Evolutionary conservation across 2,797 vertebrate genomes (phyloP).

Genomic region (Periophthalmus magnuspinnatus): DNA sequence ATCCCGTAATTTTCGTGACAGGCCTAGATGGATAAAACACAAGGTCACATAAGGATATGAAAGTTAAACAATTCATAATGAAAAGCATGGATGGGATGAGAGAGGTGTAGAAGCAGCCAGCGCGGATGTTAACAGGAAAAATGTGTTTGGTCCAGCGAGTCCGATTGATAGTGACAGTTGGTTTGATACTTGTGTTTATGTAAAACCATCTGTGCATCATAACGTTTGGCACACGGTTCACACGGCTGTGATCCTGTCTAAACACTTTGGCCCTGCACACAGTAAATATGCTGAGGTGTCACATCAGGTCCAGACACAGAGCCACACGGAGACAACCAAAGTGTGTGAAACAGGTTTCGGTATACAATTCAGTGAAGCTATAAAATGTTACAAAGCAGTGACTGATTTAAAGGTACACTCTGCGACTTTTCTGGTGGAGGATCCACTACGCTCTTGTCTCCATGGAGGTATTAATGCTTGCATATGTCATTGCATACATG

Average conservation of each 20-base stretch:
- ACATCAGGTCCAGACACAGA: conserved; percentile 25
- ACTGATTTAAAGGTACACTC: no score
- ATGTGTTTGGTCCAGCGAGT: conserved; percentile 35
- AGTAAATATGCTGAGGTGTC: conserved; percentile 40
- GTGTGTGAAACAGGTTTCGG: conserved; percentile 46
- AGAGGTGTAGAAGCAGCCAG: conserved; percentile 18
- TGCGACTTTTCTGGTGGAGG: no score
- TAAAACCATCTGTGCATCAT: conserved; percentile 52
- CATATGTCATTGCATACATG: no score
- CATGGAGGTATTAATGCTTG: no score
- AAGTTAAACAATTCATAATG: conserved; percentile 24
- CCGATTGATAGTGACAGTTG: conserved; percentile 46
- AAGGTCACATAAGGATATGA: conserved; percentile 19
- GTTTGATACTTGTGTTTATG: conserved; percentile 56
- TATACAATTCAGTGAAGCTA: conserved; percentile 13
- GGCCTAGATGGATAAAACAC: not conserved
- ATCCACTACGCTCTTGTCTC: no score
- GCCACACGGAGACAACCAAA: conserved; percentile 28
- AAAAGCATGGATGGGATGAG: conserved; percentile 20
- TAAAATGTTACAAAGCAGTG: not conserved
- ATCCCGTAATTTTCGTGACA: no score
- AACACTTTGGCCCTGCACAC: conserved; percentile 18
- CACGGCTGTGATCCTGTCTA: conserved; percentile 16
- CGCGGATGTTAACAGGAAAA: conserved; percentile 18
- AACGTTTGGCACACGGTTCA: conserved; percentile 35